These are phyloP conservation scores for Poecilia wingei DNA, from an alignment of 2,797 vertebrate species.

Conservation along the genomic window DNA sequence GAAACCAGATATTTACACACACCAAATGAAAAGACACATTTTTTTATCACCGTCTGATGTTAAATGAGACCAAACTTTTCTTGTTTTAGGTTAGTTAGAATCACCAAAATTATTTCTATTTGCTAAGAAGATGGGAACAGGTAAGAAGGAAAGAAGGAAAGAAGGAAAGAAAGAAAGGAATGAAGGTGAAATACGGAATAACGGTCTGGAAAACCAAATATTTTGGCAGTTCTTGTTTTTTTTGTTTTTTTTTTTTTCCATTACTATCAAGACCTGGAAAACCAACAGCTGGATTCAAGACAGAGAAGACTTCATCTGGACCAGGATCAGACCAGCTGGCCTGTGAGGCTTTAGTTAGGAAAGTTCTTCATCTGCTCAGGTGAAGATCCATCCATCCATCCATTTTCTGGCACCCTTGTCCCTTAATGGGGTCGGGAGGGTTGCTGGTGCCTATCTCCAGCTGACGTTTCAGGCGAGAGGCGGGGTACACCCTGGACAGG, in stretches of 20 bases:
- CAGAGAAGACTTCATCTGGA: conserved; percentile 5
- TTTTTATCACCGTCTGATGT: too few relatives aligned
- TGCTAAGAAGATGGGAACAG: background rate
- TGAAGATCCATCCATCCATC: too few relatives aligned
- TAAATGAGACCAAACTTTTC: too few relatives aligned
- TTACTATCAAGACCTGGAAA: background rate
- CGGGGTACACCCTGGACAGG: too few relatives aligned
- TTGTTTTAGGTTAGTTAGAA: too few relatives aligned
- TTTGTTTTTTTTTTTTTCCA: background rate
- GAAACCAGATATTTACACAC: too few relatives aligned
- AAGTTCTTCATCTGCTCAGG: conserved; percentile 23
- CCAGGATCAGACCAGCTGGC: conserved; percentile 22
- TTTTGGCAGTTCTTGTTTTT: background rate
- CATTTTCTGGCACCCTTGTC: too few relatives aligned
- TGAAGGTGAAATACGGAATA: background rate
- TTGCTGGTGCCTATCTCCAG: too few relatives aligned
- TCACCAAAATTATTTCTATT: too few relatives aligned
- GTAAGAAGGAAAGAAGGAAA: background rate
- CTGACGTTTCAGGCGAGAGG: too few relatives aligned
- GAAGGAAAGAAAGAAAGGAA: background rate
- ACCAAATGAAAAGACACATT: too few relatives aligned
- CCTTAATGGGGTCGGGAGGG: too few relatives aligned
- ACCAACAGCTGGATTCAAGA: background rate
- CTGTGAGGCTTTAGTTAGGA: conserved; percentile 7
- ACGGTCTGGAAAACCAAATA: background rate